phyloP scores from a whole-genome alignment of 2,888 invertebrate species.

The Dryocosmus kuriphilus region DNA sequence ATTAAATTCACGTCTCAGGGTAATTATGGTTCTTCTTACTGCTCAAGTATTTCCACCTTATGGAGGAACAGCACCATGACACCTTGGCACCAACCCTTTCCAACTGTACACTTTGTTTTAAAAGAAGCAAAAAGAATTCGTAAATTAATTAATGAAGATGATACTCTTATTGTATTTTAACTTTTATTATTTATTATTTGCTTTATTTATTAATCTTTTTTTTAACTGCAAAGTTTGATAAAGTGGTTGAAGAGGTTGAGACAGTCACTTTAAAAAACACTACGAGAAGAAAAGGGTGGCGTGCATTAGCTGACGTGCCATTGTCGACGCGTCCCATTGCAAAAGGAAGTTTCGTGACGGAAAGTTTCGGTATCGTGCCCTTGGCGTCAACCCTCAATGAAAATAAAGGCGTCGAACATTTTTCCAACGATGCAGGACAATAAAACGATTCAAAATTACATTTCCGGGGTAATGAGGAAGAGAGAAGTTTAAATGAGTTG shows the following conservation, averaged over 20 bases:
- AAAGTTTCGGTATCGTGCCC: constrained; percentile 62
- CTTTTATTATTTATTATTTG: not conserved
- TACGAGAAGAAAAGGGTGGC: constrained; percentile 56
- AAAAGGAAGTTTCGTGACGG: constrained; percentile 64
- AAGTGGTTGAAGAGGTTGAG: constrained; percentile 24
- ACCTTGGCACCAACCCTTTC: constrained; percentile 1
- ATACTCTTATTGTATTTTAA: not conserved
- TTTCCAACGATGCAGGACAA: constrained; percentile 37
- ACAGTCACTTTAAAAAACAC: constrained; percentile 26
- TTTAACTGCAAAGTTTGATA: not conserved
- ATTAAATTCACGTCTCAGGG: constrained; percentile 69
- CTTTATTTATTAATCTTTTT: not conserved
- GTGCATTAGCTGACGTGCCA: constrained; percentile 60
- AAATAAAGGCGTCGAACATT: constrained; percentile 39
- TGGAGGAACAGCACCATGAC: constrained; percentile 9
- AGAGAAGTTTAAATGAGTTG: constrained; percentile 30
- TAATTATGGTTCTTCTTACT: constrained; percentile 29
- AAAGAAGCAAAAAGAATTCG: not conserved
- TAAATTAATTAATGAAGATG: not conserved
- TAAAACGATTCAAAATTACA: constrained; percentile 26
- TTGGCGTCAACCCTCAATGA: constrained; percentile 51
- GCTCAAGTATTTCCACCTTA: constrained; percentile 35
- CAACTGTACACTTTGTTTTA: not conserved
- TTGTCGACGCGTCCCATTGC: constrained; percentile 60
- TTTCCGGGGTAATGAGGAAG: constrained; percentile 26